These are phyloP conservation scores for Perognathus longimembris DNA, from an alignment of 2,113 vertebrate genomes.

Conservation along the genomic window DNA sequence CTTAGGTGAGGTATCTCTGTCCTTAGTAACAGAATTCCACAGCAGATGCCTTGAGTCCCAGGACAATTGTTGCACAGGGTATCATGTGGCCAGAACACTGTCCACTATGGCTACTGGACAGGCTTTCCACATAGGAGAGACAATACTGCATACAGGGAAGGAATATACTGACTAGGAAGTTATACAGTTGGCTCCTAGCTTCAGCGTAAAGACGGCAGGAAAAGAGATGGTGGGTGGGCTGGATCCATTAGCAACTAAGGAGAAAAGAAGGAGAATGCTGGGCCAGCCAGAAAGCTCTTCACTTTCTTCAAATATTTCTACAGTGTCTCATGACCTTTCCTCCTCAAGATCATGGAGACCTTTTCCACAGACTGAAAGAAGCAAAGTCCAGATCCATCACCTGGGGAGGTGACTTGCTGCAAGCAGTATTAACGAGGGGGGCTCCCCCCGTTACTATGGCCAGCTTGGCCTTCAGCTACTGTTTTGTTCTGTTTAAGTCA, in stretches of 20 bases:
- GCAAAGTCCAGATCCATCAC: too few relatives aligned
- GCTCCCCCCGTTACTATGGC: fast-evolving
- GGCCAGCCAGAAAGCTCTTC: not conserved
- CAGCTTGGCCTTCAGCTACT: not conserved
- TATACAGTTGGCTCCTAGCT: not conserved
- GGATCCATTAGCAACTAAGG: not conserved
- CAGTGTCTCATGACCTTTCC: not conserved
- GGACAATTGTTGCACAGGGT: not conserved
- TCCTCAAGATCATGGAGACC: not conserved
- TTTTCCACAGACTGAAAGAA: not conserved
- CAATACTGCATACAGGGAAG: fast-evolving
- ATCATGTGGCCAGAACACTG: not conserved
- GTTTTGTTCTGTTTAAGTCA: not conserved
- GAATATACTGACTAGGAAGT: not conserved
- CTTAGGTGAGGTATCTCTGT: slow-evolving; percentile 25
- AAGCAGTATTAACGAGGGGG: too few relatives aligned
- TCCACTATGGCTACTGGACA: fast-evolving
- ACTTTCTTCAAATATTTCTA: slow-evolving; percentile 56
- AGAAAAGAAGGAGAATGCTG: not conserved
- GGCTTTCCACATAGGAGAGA: not conserved
- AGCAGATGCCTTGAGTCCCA: not conserved
- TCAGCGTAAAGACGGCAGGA: not conserved
- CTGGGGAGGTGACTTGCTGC: too few relatives aligned
- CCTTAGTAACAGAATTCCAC: not conserved
- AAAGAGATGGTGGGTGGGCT: not conserved